phyloP scores from a whole-genome alignment of 2,113 vertebrate genomes.

The Macquaria ambigua region DNA sequence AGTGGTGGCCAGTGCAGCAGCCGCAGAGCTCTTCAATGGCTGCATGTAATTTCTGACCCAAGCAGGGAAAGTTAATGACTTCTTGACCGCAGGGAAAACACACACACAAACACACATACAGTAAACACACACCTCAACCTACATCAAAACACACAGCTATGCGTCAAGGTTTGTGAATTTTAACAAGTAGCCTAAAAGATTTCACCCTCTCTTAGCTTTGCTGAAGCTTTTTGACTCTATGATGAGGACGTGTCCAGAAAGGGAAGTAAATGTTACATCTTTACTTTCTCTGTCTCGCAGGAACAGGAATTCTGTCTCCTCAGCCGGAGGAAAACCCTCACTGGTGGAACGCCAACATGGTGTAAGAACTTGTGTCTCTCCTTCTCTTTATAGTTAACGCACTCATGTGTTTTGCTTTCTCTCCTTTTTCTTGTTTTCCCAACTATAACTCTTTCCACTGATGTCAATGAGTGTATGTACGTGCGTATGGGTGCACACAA shows the following conservation, averaged over 20 bases:
- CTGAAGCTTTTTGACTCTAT: not conserved
- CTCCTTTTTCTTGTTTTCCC: not conserved
- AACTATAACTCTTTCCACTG: not conserved
- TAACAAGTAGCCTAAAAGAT: not conserved
- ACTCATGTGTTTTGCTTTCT: not conserved
- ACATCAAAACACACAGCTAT: not conserved
- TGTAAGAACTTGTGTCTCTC: conserved; percentile 85
- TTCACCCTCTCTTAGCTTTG: not conserved
- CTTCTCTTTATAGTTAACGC: not conserved
- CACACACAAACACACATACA: conserved; percentile 25
- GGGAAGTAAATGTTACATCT: not conserved
- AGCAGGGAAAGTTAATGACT: conserved; percentile 54
- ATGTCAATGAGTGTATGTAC: no score
- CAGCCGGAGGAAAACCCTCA: conserved; percentile 97
- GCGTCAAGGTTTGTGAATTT: conserved; percentile 7
- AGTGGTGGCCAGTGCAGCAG: conserved; percentile 37
- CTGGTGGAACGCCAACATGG: conserved; percentile 99
- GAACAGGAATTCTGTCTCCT: conserved; percentile 94
- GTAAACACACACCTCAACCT: not conserved
- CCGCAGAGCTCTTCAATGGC: conserved; percentile 40
- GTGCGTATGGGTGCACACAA: no score
- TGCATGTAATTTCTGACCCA: conserved; percentile 56
- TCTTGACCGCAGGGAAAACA: conserved; percentile 41
- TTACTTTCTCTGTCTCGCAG: conserved; percentile 75
- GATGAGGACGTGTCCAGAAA: not conserved